Evolutionary conservation across 35 echinoderm and acorn worm genomes (phyloP).

Genomic region (Strongylocentrotus purpuratus): DNA sequence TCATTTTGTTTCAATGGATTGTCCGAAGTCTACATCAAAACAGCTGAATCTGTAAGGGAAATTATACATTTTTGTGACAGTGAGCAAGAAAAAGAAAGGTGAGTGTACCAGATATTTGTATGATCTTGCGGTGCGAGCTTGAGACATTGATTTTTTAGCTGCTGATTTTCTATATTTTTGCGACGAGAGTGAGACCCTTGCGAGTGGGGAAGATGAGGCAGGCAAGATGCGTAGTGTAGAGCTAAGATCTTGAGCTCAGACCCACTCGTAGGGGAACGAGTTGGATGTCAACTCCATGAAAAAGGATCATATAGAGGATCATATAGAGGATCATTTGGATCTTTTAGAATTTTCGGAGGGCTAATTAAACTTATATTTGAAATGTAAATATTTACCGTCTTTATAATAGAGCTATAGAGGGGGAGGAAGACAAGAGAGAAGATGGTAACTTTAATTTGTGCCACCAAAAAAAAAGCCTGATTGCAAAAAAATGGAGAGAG

Average conservation of each 20-base stretch:
- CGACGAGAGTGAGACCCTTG: background rate
- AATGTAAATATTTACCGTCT: too few relatives aligned
- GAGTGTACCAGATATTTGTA: background rate
- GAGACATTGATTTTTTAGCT: background rate
- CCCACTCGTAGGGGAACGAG: background rate
- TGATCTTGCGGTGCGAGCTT: background rate
- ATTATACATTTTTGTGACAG: background rate
- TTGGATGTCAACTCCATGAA: background rate
- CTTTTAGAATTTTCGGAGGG: too few relatives aligned
- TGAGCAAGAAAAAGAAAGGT: background rate
- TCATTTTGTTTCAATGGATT: background rate
- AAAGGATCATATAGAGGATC: too few relatives aligned
- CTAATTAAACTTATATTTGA: too few relatives aligned
- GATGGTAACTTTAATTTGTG: too few relatives aligned
- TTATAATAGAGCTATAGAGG: too few relatives aligned
- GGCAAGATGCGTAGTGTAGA: background rate
- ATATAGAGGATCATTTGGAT: too few relatives aligned
- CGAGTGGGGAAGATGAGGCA: background rate
- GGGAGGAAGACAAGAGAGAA: too few relatives aligned
- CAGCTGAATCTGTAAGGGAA: background rate
- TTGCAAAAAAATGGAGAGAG: too few relatives aligned
- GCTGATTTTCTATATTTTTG: background rate
- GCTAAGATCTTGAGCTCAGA: background rate
- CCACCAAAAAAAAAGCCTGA: too few relatives aligned
- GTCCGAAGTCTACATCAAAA: background rate